Evolutionary conservation across 2,888 invertebrate genomes (phyloP).

Genomic region (Aplocera efformata): DNA sequence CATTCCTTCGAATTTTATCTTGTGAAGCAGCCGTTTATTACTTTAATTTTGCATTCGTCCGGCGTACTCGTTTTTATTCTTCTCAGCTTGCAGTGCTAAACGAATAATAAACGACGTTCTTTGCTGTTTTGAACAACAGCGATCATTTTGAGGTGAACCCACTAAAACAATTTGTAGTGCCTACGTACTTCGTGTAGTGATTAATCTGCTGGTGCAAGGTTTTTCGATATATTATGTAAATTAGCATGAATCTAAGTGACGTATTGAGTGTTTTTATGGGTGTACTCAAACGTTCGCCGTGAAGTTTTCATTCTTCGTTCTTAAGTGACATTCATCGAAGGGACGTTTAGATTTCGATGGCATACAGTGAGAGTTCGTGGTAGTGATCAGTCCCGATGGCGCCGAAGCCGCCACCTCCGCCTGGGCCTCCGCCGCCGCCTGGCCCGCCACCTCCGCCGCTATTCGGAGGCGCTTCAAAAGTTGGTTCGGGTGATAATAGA

Average conservation of each 20-base stretch:
- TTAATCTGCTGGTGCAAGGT: slow-evolving; percentile 72
- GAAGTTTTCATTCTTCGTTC: slow-evolving; percentile 32
- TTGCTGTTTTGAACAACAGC: slow-evolving; percentile 28
- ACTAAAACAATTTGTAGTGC: slow-evolving; percentile 61
- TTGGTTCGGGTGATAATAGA: slow-evolving; percentile 80
- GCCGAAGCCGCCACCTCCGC: slow-evolving; percentile 82
- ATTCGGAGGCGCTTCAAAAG: slow-evolving; percentile 65
- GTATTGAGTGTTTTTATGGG: slow-evolving; percentile 59
- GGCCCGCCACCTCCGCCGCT: slow-evolving; percentile 80
- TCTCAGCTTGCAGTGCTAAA: slow-evolving; percentile 6
- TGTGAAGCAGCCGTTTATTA: slow-evolving; percentile 25
- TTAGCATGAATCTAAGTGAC: slow-evolving; percentile 62
- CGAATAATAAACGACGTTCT: slow-evolving; percentile 34
- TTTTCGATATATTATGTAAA: slow-evolving; percentile 68
- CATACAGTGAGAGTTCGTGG: slow-evolving; percentile 36
- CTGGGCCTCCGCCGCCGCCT: slow-evolving; percentile 84
- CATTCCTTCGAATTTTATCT: slow-evolving; percentile 30
- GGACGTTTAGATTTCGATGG: slow-evolving; percentile 44
- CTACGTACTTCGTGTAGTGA: slow-evolving; percentile 71
- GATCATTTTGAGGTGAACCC: slow-evolving; percentile 45
- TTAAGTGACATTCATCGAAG: slow-evolving; percentile 19
- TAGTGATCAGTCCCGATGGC: slow-evolving; percentile 43
- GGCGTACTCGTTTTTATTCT: slow-evolving; percentile 36
- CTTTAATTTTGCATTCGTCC: slow-evolving; percentile 20
- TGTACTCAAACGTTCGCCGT: slow-evolving; percentile 40